Base-by-base conservation (phyloP, 35 echinoderm and acorn worm genomes). In the Heliocidaris erythrogramma region DNA sequence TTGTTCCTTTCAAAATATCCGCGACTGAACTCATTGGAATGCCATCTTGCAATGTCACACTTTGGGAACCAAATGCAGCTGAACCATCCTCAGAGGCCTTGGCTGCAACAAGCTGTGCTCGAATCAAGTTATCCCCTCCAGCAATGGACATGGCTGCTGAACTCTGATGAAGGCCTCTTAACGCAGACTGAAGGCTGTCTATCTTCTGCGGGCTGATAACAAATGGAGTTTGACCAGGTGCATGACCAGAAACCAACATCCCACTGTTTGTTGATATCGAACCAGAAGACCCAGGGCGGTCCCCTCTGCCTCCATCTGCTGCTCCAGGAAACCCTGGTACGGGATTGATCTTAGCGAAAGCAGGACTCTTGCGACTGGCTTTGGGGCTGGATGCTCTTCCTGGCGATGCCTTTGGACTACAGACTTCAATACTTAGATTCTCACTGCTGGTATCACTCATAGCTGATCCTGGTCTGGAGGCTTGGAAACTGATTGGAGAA, bases 381-480 rank as follows among this genome's bases (percentile, higher is more conserved):
- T 88, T 93, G 2, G 92, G 84, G 31, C 92, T 93, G 1, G 92
- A 85, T 30, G 95, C 84, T 48, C 92, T 96, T 30, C 91, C 95
- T 21, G 91, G 95, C 12, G 95, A 96, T 27, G 59, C 91, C 9
- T 84, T 87, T 21, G 96, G 95, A 31, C 95, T 97, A 14, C 60
- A 85, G 29, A 91, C 59, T 85, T 94, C 89, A 13, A 95, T 96
- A 17, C 78, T 93, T 30, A 95, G n/a, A 30, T 95, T 97, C 56
- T 97, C 97, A 61, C 90, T 97, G 85, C 96, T 97, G 8, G 94
- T 93, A 14, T 97, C 97, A 50, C 94, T 94, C 93, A 97, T 69
- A n/a, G 86, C 95, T 53, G 93, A 96, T 8, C 94, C 95, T 30
- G 94, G 95, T 27, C 92, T 71, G 78, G 52, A 47, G 24, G 69